These are phyloP conservation scores for Augochlorella aurata DNA, from an alignment of 2,888 invertebrate species.

Conservation along the genomic window DNA sequence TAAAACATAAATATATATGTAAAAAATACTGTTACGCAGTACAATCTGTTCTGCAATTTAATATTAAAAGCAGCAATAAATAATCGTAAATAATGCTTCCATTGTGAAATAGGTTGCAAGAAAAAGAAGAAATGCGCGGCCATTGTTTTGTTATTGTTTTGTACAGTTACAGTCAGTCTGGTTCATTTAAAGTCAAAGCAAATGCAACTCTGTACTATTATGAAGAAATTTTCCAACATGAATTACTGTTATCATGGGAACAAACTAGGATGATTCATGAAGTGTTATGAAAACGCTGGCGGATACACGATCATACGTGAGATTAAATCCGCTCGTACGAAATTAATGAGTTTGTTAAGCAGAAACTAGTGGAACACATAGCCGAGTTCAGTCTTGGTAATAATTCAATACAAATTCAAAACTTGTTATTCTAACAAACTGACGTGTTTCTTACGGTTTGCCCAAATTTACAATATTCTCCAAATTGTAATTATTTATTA, in stretches of 20 bases:
- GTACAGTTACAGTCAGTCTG: neutral
- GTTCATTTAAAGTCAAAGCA: neutral
- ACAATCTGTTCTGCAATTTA: too few species aligned
- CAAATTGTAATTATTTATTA: neutral
- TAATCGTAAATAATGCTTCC: neutral
- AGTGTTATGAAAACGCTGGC: neutral
- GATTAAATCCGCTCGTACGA: neutral
- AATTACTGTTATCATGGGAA: slow-evolving; percentile 13
- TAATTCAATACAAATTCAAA: neutral
- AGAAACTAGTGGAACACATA: neutral
- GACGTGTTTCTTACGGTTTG: too few species aligned
- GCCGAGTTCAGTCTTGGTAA: neutral
- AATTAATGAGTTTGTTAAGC: slow-evolving; percentile 8
- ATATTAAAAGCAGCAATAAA: neutral
- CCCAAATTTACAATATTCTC: neutral
- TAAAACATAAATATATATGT: too few species aligned
- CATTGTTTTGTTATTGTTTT: neutral
- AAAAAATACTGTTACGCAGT: too few species aligned
- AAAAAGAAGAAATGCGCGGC: neutral
- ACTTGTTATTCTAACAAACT: neutral
- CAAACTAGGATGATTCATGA: neutral
- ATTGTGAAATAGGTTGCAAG: neutral
- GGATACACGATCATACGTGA: neutral
- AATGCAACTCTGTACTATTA: neutral
- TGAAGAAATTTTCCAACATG: neutral